These are phyloP conservation scores for Pyrrhia umbra DNA, from an alignment of 2,888 invertebrate genomes.

Conservation along the genomic window DNA sequence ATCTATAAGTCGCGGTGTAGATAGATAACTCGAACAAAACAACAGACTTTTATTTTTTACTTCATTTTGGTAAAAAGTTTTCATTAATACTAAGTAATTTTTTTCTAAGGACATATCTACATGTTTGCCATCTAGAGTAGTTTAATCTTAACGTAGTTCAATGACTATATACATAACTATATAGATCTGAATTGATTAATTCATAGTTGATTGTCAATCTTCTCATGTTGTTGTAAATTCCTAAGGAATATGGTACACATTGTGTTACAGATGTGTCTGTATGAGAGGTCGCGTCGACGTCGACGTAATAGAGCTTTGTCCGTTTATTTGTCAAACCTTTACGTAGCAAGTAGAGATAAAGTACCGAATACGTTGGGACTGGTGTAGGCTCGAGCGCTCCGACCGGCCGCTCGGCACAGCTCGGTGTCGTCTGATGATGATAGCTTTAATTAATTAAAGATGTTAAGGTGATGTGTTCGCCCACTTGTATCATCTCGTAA, in stretches of 20 bases:
- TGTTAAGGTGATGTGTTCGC: conserved; percentile 62
- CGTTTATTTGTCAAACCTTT: conserved; percentile 64
- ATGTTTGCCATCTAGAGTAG: conserved; percentile 79
- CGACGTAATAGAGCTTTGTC: conserved; percentile 52
- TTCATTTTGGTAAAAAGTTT: conserved; percentile 63
- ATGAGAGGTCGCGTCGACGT: conserved; percentile 46
- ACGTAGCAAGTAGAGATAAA: conserved; percentile 62
- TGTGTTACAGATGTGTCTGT: conserved; percentile 53
- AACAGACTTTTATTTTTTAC: conserved; percentile 60
- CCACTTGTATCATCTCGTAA: conserved; percentile 55
- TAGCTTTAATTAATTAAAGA: conserved; percentile 82
- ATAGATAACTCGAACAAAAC: conserved; percentile 71
- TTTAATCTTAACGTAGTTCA: conserved; percentile 69
- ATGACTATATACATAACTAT: conserved; percentile 67
- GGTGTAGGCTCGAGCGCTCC: conserved; percentile 25
- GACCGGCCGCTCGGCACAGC: conserved; percentile 50
- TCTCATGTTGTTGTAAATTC: conserved; percentile 63
- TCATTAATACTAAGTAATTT: conserved; percentile 67
- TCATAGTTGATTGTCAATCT: conserved; percentile 63
- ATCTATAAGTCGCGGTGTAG: conserved; percentile 78
- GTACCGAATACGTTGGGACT: conserved; percentile 57
- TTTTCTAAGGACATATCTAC: conserved; percentile 77
- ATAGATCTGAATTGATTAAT: conserved; percentile 79
- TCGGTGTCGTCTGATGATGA: conserved; percentile 73
- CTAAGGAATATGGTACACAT: conserved; percentile 56